Evolutionary conservation across 37 sponge, comb jelly and placozoan species (phyloP), one percentile per base, ranked within the genome.

Genomic region (Eunapius fragilis): DNA sequence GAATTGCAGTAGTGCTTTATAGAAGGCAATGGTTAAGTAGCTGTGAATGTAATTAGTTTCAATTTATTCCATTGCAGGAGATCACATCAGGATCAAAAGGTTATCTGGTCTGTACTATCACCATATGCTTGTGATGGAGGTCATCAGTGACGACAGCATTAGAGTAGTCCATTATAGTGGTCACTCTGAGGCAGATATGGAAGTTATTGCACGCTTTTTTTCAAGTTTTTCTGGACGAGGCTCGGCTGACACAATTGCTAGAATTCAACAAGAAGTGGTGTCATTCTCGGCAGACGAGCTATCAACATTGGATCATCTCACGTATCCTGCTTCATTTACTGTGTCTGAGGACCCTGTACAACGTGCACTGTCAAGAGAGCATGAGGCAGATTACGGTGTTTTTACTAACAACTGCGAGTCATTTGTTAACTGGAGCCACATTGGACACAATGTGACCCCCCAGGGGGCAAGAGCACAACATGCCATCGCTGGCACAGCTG

Each of bases 381-480:
- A 41, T 17, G 85, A 85, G 25, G 69, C 67, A 68, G 37, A 76
- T 23, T 85, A 76, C 31, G 45, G 75, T 4, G 0, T 85, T 24
- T 76, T 85, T 19, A 67, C 22, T 2, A 85, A 85, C 45, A 85
- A 85, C 85, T 85, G 85, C 37, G 85, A 85, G 77, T 75, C 67
- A 2, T 76, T 85, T 28, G 85, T 70, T 25, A 85, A 85, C 71
- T 85, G 85, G 85, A 77, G 77, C 33, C 24, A 25, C 26, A 85
- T 38, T 68, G 85, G 77, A n/a, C 27, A 31, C 12, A 70, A 69
- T 12, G 36, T 36, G 23, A 85, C 77, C 70, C 25, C 75, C 13
- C 85, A 85, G 78, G 58, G 58, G 58, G 58, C 17, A 10, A 58
- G 58, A 19, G 58, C 58, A 17, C 58, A 58, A 19, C 6, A 58